These are phyloP conservation scores for Catalaphyllia jardinei DNA, from an alignment of 64 coral and sea anemone genomes.

Conservation along the genomic window DNA sequence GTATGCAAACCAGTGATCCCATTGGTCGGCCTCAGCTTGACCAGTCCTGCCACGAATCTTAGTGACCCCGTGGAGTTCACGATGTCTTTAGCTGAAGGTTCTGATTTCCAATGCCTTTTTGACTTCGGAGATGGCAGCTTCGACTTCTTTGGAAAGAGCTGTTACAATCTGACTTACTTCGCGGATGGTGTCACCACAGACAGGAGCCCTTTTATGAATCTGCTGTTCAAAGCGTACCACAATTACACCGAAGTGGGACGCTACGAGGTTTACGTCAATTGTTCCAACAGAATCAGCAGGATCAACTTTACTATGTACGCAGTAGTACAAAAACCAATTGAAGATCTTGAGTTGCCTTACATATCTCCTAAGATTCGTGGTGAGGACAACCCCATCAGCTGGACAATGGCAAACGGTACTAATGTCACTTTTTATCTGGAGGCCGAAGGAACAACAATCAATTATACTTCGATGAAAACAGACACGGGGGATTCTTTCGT, in stretches of 20 bases:
- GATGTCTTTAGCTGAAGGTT: conserved; percentile 48
- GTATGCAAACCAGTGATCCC: conserved; percentile 73
- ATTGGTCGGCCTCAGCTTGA: conserved; percentile 16
- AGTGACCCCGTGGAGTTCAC: conserved; percentile 26
- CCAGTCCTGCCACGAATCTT: conserved; percentile 12
- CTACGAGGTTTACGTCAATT: conserved; percentile 33
- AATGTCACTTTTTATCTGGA: conserved; percentile 68
- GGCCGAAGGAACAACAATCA: conserved; percentile 1
- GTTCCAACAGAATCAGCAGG: conserved; percentile 59
- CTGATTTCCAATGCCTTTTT: conserved; percentile 68
- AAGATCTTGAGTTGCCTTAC: neutral
- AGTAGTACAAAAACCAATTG: conserved; percentile 62
- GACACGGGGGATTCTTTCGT: conserved; percentile 6
- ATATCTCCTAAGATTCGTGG: conserved; percentile 47
- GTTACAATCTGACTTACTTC: conserved; percentile 59
- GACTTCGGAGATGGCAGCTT: conserved; percentile 36
- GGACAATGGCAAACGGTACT: conserved; percentile 69
- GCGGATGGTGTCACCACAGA: conserved; percentile 42
- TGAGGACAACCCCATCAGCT: neutral
- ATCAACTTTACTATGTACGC: neutral
- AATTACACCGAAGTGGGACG: conserved; percentile 42
- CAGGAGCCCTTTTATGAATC: conserved; percentile 61
- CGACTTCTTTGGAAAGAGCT: neutral
- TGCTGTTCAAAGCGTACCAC: conserved; percentile 14
- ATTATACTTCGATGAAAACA: conserved; percentile 27